These are phyloP conservation scores for Notarius quadriscutis DNA, from an alignment of 2,113 vertebrate genomes.

Conservation along the genomic window DNA sequence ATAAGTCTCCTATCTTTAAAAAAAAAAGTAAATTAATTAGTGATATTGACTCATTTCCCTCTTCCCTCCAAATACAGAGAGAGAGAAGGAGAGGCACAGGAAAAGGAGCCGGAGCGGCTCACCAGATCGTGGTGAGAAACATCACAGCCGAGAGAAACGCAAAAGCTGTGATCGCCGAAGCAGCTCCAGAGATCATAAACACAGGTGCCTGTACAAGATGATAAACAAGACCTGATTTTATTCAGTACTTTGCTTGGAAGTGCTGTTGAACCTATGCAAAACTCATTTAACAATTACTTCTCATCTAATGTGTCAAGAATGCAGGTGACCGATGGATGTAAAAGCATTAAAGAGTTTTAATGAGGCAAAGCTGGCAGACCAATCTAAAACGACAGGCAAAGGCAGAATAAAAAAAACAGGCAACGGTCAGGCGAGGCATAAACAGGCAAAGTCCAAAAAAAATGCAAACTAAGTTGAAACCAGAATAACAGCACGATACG, in stretches of 20 bases:
- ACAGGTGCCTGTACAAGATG: slow-evolving; percentile 58
- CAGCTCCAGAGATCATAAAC: slow-evolving; percentile 71
- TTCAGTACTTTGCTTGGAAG: not conserved
- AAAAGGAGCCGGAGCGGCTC: slow-evolving; percentile 69
- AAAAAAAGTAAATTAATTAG: not conserved
- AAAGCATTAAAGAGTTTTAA: too few species aligned
- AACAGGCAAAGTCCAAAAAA: too few species aligned
- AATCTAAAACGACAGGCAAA: too few species aligned
- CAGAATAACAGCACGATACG: too few species aligned
- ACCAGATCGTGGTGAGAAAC: slow-evolving; percentile 62
- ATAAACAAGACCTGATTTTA: too few species aligned
- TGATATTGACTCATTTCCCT: not conserved
- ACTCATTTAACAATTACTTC: not conserved
- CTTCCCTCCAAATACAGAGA: slow-evolving; percentile 52
- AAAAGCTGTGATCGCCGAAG: slow-evolving; percentile 70
- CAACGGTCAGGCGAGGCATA: too few species aligned
- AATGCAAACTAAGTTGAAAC: too few species aligned
- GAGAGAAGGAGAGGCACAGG: slow-evolving; percentile 71
- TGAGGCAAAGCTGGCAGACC: too few species aligned
- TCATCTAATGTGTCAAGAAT: not conserved
- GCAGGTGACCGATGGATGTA: too few species aligned
- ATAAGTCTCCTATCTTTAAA: not conserved
- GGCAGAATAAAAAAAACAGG: too few species aligned
- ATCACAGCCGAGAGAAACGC: slow-evolving; percentile 66
- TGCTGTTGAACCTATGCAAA: not conserved